A percentile compares a stretch with the other conserved stretches of the same genome.
phyloP scores from a whole-genome alignment of 1,140 invertebrate genomes.

The Drosophila burlai region DNA sequence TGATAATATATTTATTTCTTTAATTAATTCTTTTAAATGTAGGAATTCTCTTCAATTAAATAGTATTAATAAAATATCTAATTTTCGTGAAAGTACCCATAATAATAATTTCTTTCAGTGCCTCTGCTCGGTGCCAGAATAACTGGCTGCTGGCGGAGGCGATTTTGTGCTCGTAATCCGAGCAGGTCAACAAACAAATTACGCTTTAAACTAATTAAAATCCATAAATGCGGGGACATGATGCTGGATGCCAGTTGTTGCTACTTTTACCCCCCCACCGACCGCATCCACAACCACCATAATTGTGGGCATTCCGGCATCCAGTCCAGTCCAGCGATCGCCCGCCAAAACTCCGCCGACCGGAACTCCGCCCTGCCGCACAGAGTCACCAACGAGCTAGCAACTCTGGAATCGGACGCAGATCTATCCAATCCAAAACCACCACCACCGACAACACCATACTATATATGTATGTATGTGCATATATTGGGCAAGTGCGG shows the following conservation, averaged over 20 bases:
- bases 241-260: constrained; percentile 29
- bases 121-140: background rate
- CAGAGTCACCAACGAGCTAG: constrained; percentile 43
- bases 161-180: constrained; percentile 38
- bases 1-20: too few species aligned
- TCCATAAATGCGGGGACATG: constrained; percentile 48
- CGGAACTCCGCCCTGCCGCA: constrained; percentile 72
- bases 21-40: background rate
- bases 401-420: constrained; percentile 25
- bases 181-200: constrained; percentile 45
- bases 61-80: background rate
- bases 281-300: constrained; percentile 41
- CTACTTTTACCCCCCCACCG: background rate
- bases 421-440: constrained; percentile 32
- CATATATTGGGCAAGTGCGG: constrained; percentile 47
- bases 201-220: constrained; percentile 72
- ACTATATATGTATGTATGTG: background rate
- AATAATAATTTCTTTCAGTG: constrained; percentile 16
- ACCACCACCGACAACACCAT: constrained; percentile 41
- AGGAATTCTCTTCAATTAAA: background rate
- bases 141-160: constrained; percentile 19
- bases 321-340: constrained; percentile 35
- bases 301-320: constrained; percentile 56
- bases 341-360: constrained; percentile 37
- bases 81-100: background rate